Evolutionary conservation across 2,888 invertebrate genomes (phyloP).

Genomic region (Micoletzkya japonica): DNA sequence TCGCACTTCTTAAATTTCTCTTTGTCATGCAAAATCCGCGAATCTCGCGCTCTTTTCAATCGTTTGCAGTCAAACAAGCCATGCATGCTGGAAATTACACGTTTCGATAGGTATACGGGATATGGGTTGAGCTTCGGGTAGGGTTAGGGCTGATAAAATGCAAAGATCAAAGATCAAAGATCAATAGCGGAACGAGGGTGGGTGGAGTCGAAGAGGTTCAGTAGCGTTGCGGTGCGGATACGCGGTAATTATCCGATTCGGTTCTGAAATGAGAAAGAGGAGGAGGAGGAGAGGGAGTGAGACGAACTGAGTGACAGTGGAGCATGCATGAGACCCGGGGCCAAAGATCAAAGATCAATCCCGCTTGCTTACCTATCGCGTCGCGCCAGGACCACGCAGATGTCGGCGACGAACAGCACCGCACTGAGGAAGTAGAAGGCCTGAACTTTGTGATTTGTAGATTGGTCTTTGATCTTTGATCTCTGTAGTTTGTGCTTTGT

Average conservation of each 20-base stretch:
- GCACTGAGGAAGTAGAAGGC: constrained; percentile 61
- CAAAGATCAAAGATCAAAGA: constrained; percentile 9
- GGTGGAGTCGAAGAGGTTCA: constrained; percentile 28
- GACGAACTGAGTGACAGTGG: background rate
- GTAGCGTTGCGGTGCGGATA: constrained; percentile 42
- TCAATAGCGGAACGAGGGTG: background rate
- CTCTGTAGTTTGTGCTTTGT: background rate
- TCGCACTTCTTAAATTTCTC: no score
- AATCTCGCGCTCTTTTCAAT: no score
- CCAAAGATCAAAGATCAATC: background rate
- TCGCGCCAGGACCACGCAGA: constrained; percentile 53
- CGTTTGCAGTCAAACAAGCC: no score
- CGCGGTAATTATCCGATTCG: constrained; percentile 42
- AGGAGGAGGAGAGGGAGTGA: no score
- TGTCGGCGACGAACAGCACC: constrained; percentile 55
- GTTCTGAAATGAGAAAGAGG: constrained; percentile 35
- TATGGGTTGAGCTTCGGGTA: background rate
- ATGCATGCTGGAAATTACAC: no score
- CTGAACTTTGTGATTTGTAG: constrained; percentile 34
- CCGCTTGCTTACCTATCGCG: constrained; percentile 47
- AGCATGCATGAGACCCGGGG: background rate
- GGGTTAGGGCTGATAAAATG: background rate
- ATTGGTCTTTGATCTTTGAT: background rate
- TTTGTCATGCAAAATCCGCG: no score
- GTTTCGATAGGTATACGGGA: background rate